A percentile compares a stretch with the other conserved stretches of the same genome.
phyloP scores from a whole-genome alignment of 2,888 invertebrate species.

The Trimorus sp. region DNA sequence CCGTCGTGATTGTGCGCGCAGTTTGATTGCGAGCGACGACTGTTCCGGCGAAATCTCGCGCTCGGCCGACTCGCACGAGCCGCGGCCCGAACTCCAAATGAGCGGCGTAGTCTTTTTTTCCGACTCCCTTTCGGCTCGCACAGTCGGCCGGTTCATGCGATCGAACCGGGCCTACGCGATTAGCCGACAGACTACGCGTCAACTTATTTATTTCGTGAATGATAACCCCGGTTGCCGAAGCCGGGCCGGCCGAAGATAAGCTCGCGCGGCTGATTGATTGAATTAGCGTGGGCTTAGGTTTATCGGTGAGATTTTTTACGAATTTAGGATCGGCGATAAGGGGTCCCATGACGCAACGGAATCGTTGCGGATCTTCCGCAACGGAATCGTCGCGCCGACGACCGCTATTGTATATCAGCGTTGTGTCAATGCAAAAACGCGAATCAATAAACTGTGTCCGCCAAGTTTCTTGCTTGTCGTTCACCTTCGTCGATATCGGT shows the following conservation, averaged over 20 bases:
- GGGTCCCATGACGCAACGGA: not conserved
- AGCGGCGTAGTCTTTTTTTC: conserved; percentile 47
- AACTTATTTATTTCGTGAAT: conserved; percentile 78
- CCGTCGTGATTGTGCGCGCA: conserved; percentile 27
- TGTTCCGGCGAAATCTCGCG: not conserved
- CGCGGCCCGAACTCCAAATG: conserved; percentile 53
- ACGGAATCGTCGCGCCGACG: not conserved
- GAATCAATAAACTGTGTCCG: conserved; percentile 60
- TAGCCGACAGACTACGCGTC: conserved; percentile 76
- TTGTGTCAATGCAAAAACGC: conserved; percentile 62
- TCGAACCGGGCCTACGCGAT: conserved; percentile 75
- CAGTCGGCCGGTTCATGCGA: conserved; percentile 77
- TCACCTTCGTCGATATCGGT: conserved; percentile 60
- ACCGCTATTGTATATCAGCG: conserved; percentile 49
- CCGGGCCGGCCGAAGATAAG: conserved; percentile 28
- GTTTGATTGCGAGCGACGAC: conserved; percentile 39
- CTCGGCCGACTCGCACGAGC: conserved; percentile 1
- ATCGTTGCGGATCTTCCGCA: too few relatives aligned
- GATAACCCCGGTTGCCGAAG: conserved; percentile 76
- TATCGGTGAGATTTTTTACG: conserved; percentile 35
- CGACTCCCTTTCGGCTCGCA: conserved; percentile 43
- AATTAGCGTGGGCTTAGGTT: conserved; percentile 5
- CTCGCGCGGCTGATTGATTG: conserved; percentile 36
- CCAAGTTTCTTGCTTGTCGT: conserved; percentile 37
- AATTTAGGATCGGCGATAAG: conserved; percentile 27